Percentiles rank a stretch among this genome's conserved stretches.
Evolutionary conservation across 2,888 invertebrate species (phyloP).

Genomic region (Macrophya annulata): DNA sequence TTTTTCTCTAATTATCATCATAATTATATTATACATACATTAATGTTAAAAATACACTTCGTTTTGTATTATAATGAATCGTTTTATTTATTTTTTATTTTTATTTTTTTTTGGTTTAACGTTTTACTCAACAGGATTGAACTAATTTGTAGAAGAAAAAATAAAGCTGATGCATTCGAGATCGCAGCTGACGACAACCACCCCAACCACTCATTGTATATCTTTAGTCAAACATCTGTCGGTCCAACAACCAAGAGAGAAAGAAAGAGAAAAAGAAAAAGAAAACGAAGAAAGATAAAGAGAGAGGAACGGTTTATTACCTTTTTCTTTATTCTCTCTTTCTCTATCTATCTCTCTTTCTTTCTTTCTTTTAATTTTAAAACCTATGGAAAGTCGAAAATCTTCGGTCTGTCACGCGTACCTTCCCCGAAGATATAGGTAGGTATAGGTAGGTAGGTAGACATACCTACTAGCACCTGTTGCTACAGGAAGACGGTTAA

Average conservation of each 20-base stretch:
- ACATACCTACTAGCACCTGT: neutral
- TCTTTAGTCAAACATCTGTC: constrained; percentile 15
- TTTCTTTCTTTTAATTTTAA: neutral
- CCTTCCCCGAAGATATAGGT: neutral
- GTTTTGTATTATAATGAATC: no score
- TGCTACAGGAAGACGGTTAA: neutral
- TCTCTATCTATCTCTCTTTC: neutral
- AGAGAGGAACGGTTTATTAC: neutral
- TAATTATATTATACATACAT: neutral
- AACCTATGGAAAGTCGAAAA: constrained; percentile 13
- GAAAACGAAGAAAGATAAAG: neutral
- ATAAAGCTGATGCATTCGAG: neutral
- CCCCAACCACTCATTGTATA: neutral
- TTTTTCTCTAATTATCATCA: neutral
- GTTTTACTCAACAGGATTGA: neutral
- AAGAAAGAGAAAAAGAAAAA: neutral
- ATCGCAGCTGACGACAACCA: constrained; percentile 15
- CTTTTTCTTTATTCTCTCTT: neutral
- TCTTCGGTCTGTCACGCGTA: constrained; percentile 1
- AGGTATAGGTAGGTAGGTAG: neutral
- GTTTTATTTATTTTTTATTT: neutral
- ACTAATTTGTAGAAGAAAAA: neutral
- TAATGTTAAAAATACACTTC: no score
- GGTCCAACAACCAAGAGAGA: neutral
- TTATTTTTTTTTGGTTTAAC: no score